Evolutionary conservation across 2,888 invertebrate species (phyloP).

Genomic region (Rhaphigaster nebulosa): DNA sequence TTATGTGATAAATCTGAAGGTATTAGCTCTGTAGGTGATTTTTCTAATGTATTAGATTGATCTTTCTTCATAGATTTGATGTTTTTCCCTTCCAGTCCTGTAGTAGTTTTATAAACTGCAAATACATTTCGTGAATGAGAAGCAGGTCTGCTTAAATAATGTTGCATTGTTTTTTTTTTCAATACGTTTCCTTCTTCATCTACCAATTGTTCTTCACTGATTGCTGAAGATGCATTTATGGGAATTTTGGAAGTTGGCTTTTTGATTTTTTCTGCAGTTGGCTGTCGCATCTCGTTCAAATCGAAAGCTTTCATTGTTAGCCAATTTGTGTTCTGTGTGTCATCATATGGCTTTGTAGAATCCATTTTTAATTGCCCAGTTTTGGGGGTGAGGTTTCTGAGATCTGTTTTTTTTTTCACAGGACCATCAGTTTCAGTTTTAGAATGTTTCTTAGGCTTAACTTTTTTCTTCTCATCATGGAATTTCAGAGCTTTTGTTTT

Average conservation of each 20-base stretch:
- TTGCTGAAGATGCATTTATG: background rate
- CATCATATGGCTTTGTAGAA: background rate
- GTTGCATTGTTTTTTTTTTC: background rate
- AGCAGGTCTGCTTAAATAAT: background rate
- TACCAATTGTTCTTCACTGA: background rate
- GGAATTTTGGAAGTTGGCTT: background rate
- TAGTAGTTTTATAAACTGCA: background rate
- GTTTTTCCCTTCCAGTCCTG: background rate
- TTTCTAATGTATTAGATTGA: background rate
- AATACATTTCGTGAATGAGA: conserved; percentile 4
- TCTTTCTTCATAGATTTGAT: background rate
- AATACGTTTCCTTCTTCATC: background rate
- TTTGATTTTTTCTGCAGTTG: background rate
- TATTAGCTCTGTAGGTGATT: background rate
- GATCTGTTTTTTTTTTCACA: background rate
- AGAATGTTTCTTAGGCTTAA: background rate
- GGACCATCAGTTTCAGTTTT: background rate
- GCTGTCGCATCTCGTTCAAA: background rate
- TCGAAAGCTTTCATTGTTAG: background rate
- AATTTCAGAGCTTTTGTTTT: background rate
- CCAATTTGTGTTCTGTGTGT: background rate
- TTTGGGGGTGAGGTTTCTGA: background rate
- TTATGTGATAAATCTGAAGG: background rate
- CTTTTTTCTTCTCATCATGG: background rate
- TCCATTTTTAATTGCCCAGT: background rate